These are phyloP conservation scores for Lasioglossum malachurum DNA, from an alignment of 2,888 invertebrate species.

Conservation along the genomic window DNA sequence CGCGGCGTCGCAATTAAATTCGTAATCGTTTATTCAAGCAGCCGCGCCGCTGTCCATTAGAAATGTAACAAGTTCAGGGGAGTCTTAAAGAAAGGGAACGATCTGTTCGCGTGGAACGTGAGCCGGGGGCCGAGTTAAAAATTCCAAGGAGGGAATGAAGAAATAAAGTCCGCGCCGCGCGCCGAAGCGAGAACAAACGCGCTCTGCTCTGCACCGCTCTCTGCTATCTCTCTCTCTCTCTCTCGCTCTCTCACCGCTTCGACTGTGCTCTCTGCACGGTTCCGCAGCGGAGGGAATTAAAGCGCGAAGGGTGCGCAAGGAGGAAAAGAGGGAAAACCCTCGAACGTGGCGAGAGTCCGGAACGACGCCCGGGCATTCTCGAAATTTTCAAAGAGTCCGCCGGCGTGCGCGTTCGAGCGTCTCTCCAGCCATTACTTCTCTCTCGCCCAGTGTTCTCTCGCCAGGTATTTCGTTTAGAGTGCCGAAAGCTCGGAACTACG, in stretches of 20 bases:
- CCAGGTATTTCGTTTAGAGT: conserved; percentile 63
- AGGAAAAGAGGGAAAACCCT: conserved; percentile 40
- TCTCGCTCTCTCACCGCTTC: no score
- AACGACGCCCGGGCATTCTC: conserved; percentile 64
- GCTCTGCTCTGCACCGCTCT: background rate
- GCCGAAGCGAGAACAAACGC: conserved; percentile 6
- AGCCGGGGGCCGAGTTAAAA: conserved; percentile 31
- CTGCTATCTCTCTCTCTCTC: no score
- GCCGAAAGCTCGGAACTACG: conserved; percentile 33
- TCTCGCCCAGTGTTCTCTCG: conserved; percentile 23
- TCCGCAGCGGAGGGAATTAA: conserved; percentile 49
- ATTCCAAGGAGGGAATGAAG: conserved; percentile 47
- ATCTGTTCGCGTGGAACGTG: conserved; percentile 31
- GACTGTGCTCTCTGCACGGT: background rate
- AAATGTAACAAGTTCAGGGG: conserved; percentile 39
- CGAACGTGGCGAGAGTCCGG: conserved; percentile 55
- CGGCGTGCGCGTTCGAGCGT: conserved; percentile 49
- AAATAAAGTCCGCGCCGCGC: conserved; percentile 40
- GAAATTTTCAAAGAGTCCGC: conserved; percentile 62
- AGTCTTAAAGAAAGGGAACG: conserved; percentile 25
- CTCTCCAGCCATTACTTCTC: conserved; percentile 42
- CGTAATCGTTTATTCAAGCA: conserved; percentile 46
- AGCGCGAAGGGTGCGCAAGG: conserved; percentile 41
- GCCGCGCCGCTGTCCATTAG: conserved; percentile 33
- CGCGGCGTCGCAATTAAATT: conserved; percentile 40